Percentiles rank a stretch among this genome's conserved stretches.
Evolutionary conservation across 2,113 vertebrate species (phyloP).

Genomic region (Ginglymostoma cirratum): DNA sequence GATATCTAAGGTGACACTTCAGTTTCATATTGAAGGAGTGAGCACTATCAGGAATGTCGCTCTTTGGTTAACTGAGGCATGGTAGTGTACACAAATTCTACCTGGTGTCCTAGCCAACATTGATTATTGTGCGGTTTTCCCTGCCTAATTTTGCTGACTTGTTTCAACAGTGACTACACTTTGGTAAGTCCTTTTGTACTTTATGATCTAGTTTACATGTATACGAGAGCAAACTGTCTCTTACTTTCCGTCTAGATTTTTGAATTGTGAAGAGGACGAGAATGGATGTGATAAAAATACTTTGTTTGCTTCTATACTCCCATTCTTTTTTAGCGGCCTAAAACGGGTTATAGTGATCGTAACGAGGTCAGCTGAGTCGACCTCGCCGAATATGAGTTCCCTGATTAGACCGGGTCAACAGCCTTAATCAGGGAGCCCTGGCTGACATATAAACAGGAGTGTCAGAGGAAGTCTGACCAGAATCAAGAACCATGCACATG

Average conservation of each 20-base stretch:
- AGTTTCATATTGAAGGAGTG: background rate
- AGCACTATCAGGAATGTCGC: background rate
- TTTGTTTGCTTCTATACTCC: background rate
- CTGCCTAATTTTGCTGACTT: background rate
- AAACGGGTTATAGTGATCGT: too few species aligned
- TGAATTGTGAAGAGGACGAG: background rate
- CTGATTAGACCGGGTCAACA: too few species aligned
- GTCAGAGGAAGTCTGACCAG: too few species aligned
- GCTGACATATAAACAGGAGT: too few species aligned
- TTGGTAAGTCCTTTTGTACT: background rate
- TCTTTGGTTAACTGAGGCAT: background rate
- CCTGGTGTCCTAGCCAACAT: background rate
- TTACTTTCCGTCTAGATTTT: background rate
- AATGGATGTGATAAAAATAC: background rate
- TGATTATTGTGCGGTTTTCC: background rate
- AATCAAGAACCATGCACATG: too few species aligned
- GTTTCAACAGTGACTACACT: background rate
- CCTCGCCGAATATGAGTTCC: too few species aligned
- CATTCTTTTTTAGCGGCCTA: too few species aligned
- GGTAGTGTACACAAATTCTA: background rate
- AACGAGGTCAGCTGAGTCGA: too few species aligned
- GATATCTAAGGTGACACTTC: background rate
- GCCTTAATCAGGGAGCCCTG: too few species aligned
- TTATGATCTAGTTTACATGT: background rate
- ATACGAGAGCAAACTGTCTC: background rate